These are phyloP conservation scores for Drosophila melanosoma DNA, from an alignment of 2,888 invertebrate species.

Conservation along the genomic window DNA sequence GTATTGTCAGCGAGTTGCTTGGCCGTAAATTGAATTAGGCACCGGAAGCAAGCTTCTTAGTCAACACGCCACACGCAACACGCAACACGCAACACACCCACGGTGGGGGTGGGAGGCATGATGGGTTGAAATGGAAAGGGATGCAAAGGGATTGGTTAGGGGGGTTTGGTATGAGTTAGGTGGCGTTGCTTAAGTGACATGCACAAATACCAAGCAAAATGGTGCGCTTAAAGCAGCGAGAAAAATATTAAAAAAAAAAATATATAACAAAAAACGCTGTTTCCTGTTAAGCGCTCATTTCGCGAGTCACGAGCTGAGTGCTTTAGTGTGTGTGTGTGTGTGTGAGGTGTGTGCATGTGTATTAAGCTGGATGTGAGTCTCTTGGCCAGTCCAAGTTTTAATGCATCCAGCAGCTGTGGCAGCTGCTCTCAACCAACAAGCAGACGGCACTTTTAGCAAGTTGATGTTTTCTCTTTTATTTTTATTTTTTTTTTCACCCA, in stretches of 20 bases:
- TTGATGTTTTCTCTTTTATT: neutral
- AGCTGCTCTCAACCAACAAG: constrained; percentile 41
- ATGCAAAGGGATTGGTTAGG: neutral
- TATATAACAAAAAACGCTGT: constrained; percentile 3
- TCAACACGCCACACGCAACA: constrained; percentile 33
- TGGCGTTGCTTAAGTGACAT: constrained; percentile 45
- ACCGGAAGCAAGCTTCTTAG: constrained; percentile 32
- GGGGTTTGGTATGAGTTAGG: constrained; percentile 4
- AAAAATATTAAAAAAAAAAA: neutral
- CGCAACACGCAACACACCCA: constrained; percentile 22
- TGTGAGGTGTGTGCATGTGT: constrained; percentile 2
- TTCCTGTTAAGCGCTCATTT: constrained; percentile 47
- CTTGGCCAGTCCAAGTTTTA: constrained; percentile 55
- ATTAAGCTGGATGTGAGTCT: constrained; percentile 9
- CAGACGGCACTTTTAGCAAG: constrained; percentile 32
- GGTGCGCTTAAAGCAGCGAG: constrained; percentile 21
- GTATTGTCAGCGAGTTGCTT: constrained; percentile 16
- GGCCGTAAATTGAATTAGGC: constrained; percentile 60
- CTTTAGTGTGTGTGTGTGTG: constrained; percentile 5
- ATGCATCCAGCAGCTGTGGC: constrained; percentile 39
- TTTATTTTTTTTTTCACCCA: constrained; percentile 6
- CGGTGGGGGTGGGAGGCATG: neutral
- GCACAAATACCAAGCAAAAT: constrained; percentile 47
- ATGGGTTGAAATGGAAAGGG: neutral
- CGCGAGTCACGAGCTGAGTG: constrained; percentile 48